Percentiles rank a stretch among this genome's conserved stretches.
Conservation (phyloP, 1,140 invertebrate genomes). For the Ditylenchus dipsaci region DNA sequence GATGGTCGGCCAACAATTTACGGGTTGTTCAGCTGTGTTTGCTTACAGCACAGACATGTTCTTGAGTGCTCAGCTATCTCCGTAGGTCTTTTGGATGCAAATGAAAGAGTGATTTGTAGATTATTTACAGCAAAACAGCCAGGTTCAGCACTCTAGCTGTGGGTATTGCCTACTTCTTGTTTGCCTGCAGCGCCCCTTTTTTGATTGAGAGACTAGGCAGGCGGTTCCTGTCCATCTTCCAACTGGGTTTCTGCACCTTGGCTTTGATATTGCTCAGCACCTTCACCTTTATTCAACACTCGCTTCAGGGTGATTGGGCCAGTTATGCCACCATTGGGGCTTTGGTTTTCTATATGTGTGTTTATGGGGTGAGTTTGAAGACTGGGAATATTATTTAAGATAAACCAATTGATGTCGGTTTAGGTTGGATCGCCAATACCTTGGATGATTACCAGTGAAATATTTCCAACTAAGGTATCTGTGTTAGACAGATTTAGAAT, state of each 20-base stretch:
- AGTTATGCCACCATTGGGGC: slow-evolving; percentile 50
- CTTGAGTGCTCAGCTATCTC: slow-evolving; percentile 45
- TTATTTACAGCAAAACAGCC: slow-evolving; percentile 39
- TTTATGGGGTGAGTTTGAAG: slow-evolving; percentile 43
- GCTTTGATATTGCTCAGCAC: slow-evolving; percentile 40
- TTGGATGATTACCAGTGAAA: slow-evolving; percentile 54
- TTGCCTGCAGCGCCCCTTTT: slow-evolving; percentile 51
- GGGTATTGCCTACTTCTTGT: slow-evolving; percentile 55
- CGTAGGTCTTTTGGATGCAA: slow-evolving; percentile 17
- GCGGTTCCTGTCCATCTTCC: slow-evolving; percentile 48
- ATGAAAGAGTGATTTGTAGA: neutral
- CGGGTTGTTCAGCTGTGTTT: slow-evolving; percentile 55
- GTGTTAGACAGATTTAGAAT: neutral
- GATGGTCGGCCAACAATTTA: slow-evolving; percentile 58
- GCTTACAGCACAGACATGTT: slow-evolving; percentile 57
- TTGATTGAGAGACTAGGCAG: slow-evolving; percentile 51
- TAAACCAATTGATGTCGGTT: too few species aligned
- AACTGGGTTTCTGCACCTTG: slow-evolving; percentile 44
- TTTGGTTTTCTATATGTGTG: slow-evolving; percentile 52
- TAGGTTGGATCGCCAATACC: slow-evolving; percentile 51
- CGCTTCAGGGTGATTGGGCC: slow-evolving; percentile 41
- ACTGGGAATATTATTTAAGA: too few species aligned
- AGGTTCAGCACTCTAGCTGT: slow-evolving; percentile 53
- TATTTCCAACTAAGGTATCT: slow-evolving; percentile 39
- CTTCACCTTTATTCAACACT: slow-evolving; percentile 52